Conservation (phyloP, 2,113 vertebrate species). For the Austrofundulus limnaeus region DNA sequence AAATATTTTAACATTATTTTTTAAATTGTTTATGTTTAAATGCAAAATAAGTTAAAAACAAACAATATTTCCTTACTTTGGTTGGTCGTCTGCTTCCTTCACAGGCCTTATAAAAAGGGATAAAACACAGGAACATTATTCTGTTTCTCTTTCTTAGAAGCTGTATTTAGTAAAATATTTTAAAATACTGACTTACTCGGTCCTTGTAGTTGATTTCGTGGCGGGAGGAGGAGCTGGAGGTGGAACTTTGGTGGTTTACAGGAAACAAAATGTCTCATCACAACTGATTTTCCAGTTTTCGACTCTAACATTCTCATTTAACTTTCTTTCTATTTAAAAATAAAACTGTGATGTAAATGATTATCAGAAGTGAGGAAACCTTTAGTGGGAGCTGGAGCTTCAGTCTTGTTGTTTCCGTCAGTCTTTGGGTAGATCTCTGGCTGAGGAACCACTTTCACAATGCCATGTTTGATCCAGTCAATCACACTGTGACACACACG, state of each 20-base stretch:
- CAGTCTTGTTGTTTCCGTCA: conserved; percentile 22
- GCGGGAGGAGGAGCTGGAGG: conserved; percentile 10
- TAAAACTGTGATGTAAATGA: background rate
- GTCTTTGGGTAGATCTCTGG: conserved; percentile 55
- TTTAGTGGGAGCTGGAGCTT: conserved; percentile 13
- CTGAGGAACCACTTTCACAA: conserved; percentile 78
- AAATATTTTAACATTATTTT: too few species aligned
- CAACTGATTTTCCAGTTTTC: background rate
- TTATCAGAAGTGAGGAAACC: conserved; percentile 20
- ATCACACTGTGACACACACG: conserved; percentile 63
- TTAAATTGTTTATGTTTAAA: too few species aligned
- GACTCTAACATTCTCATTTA: background rate
- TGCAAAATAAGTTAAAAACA: background rate
- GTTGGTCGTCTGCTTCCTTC: conserved; percentile 37
- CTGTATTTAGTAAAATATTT: too few species aligned
- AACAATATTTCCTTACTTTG: conserved; percentile 56
- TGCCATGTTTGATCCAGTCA: conserved; percentile 74
- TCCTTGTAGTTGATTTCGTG: conserved; percentile 8
- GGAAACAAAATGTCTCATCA: background rate
- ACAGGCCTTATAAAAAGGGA: conserved; percentile 6
- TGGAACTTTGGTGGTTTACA: conserved; percentile 5
- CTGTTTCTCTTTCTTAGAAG: too few species aligned
- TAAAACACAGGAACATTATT: too few species aligned
- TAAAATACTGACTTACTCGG: conserved; percentile 38
- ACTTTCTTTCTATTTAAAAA: background rate